Percentiles rank a stretch among this genome's conserved stretches.
phyloP scores from a whole-genome alignment of 2,113 vertebrate species.

The Callospermophilus lateralis region DNA sequence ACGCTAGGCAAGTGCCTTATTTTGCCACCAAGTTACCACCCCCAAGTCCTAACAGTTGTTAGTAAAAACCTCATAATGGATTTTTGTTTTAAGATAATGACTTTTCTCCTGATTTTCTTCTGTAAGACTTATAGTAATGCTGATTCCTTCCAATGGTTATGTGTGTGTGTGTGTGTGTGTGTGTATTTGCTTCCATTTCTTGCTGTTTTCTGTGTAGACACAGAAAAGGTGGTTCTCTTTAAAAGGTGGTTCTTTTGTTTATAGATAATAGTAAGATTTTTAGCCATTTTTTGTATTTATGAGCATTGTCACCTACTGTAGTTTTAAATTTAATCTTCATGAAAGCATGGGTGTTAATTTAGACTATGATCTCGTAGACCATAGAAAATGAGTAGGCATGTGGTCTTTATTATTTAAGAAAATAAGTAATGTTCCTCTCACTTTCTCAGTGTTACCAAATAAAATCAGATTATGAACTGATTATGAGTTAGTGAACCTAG shows the following conservation, averaged over 20 bases:
- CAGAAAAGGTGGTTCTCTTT: not conserved
- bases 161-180: not conserved
- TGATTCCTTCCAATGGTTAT: not conserved
- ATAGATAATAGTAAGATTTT: not conserved
- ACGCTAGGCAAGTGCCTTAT: not conserved
- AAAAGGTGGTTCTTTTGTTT: not conserved
- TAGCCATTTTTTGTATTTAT: conserved; percentile 28
- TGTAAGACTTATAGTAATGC: not conserved
- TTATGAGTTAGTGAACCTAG: not conserved
- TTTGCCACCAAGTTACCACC: not conserved
- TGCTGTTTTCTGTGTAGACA: not conserved
- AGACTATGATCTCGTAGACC: not conserved
- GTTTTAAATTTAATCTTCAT: conserved; percentile 29
- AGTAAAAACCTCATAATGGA: conserved; percentile 31
- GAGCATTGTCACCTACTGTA: not conserved
- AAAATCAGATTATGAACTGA: conserved; percentile 10
- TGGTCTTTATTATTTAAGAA: conserved; percentile 13
- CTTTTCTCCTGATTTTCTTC: conserved; percentile 36
- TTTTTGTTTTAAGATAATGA: conserved; percentile 15
- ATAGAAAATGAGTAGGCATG: conserved; percentile 17
- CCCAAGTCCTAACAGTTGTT: not conserved
- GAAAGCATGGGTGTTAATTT: conserved; percentile 9
- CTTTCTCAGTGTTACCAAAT: conserved; percentile 28
- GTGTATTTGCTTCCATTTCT: not conserved
- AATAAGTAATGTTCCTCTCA: not conserved